Conservation (phyloP, 2,113 vertebrate genomes). For the Rhegmatorhina hoffmannsi region DNA sequence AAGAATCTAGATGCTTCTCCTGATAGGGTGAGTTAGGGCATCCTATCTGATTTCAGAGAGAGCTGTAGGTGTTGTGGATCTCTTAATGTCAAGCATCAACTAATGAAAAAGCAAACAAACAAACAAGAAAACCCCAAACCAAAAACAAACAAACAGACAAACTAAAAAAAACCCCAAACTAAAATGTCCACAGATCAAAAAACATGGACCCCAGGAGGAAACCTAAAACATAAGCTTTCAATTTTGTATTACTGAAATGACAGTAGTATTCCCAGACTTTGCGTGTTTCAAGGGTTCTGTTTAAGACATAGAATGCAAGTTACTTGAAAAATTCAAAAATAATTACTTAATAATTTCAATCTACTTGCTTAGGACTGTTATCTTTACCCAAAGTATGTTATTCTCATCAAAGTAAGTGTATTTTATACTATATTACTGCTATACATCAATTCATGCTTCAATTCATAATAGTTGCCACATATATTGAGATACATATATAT, state of each 20-base stretch:
- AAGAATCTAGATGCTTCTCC: background rate
- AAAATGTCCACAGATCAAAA: background rate
- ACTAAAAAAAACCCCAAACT: background rate
- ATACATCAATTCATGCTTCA: background rate
- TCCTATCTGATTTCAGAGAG: background rate
- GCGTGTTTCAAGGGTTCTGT: background rate
- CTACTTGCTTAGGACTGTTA: background rate
- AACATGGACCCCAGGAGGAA: background rate
- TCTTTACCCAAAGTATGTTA: background rate
- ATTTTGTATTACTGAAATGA: background rate
- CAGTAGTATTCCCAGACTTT: background rate
- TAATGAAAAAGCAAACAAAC: background rate
- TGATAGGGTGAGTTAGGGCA: background rate
- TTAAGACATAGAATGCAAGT: background rate
- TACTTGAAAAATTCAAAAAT: background rate
- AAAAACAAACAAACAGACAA: background rate
- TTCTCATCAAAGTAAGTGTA: background rate
- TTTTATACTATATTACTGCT: background rate
- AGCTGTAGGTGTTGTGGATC: background rate
- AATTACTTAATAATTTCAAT: background rate
- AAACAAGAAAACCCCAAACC: background rate
- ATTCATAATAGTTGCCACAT: background rate
- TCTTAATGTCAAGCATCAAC: background rate
- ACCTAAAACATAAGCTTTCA: background rate
- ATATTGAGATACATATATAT: background rate